A percentile compares a stretch with the other conserved stretches of the same genome.
Evolutionary conservation across 2,888 invertebrate species (phyloP).

Genomic region (Dryocosmus kuriphilus): DNA sequence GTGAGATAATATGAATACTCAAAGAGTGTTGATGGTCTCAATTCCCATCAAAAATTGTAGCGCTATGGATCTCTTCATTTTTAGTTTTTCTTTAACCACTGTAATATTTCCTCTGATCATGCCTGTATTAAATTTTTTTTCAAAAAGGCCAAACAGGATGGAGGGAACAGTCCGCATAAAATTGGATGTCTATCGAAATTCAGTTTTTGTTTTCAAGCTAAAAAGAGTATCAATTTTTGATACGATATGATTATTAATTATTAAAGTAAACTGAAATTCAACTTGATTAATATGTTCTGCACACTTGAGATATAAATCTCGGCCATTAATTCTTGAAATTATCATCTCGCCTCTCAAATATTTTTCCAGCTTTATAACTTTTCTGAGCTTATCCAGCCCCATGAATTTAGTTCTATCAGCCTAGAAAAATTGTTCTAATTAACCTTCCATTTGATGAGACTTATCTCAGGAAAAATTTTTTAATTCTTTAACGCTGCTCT

Average conservation of each 20-base stretch:
- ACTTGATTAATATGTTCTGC: background rate
- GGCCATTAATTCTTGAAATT: background rate
- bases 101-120: too few species aligned
- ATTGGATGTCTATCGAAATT: too few species aligned
- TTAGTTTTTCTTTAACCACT: too few species aligned
- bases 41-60: too few species aligned
- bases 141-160: background rate
- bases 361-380: background rate
- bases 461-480: background rate
- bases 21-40: too few species aligned
- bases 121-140: too few species aligned
- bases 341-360: background rate
- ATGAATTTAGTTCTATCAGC: background rate
- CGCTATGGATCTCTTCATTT: too few species aligned
- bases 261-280: too few species aligned
- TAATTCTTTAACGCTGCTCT: background rate
- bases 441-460: slow-evolving; percentile 2
- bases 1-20: too few species aligned
- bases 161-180: too few species aligned
- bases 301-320: background rate
- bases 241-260: too few species aligned
- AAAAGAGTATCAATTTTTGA: background rate
- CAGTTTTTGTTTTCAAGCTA: background rate
- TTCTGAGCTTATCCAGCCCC: background rate
- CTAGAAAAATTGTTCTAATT: slow-evolving; percentile 2